Percentiles rank a stretch among this genome's conserved stretches.
phyloP scores from a whole-genome alignment of 2,797 vertebrate species.

The Megaceryle alcyon region DNA sequence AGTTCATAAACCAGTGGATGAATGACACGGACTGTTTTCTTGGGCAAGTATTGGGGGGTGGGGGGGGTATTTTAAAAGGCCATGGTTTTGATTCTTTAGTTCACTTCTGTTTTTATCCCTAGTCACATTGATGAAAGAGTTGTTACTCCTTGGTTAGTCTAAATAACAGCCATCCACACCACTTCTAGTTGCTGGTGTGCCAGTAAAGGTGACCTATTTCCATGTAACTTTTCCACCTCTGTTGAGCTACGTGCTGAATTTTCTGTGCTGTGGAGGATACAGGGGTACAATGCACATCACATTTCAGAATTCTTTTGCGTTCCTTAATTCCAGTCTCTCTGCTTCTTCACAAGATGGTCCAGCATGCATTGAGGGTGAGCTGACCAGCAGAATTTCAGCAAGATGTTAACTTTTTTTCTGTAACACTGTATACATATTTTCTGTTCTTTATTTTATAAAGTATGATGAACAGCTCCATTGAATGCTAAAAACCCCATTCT shows the following conservation, averaged over 20 bases:
- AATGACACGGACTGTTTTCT: conserved; percentile 97
- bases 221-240: background rate
- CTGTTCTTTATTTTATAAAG: background rate
- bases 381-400: background rate
- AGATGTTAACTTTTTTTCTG: background rate
- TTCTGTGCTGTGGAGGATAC: background rate
- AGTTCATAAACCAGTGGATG: conserved; percentile 99
- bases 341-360: background rate
- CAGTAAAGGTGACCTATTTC: background rate
- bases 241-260: background rate
- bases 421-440: background rate
- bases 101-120: background rate
- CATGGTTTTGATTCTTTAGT: background rate
- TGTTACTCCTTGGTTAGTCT: background rate
- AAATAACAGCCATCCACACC: background rate
- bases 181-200: background rate
- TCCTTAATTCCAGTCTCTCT: background rate
- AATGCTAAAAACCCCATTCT: background rate
- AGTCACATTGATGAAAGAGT: background rate
- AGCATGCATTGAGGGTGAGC: background rate
- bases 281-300: background rate
- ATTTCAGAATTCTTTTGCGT: background rate
- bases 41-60: conserved; percentile 80
- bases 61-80: background rate
- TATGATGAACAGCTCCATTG: background rate